These are phyloP conservation scores for Drosophila heteroneura DNA, from an alignment of 2,888 invertebrate genomes.

Conservation along the genomic window DNA sequence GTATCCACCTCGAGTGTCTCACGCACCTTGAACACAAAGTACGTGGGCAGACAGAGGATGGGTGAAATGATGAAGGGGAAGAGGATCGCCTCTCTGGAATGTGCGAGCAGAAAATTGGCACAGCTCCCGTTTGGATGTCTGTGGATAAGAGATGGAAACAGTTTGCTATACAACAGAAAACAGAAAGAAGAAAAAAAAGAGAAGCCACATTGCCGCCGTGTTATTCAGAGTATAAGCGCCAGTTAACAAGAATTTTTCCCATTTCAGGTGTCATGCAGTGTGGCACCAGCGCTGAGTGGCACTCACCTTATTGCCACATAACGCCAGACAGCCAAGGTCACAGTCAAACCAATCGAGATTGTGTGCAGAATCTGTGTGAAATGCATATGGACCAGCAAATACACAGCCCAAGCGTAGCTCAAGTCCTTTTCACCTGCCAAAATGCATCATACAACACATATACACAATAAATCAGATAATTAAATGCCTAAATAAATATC, in stretches of 20 bases:
- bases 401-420: conserved; percentile 93
- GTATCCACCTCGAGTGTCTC: conserved; percentile 81
- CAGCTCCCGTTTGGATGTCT: conserved; percentile 92
- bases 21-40: conserved; percentile 89
- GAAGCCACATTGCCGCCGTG: conserved; percentile 58
- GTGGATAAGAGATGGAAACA: conserved; percentile 83
- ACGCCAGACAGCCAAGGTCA: conserved; percentile 96
- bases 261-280: neutral
- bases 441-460: neutral
- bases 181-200: conserved; percentile 43
- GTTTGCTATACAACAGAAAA: conserved; percentile 63
- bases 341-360: conserved; percentile 96
- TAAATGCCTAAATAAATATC: neutral
- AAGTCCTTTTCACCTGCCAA: conserved; percentile 93
- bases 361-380: conserved; percentile 95
- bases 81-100: conserved; percentile 91
- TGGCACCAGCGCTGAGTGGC: conserved; percentile 4
- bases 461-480: neutral
- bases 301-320: conserved; percentile 93
- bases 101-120: conserved; percentile 90
- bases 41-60: conserved; percentile 93
- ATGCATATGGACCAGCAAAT: conserved; percentile 94
- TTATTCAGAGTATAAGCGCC: conserved; percentile 51
- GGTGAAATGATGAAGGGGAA: conserved; percentile 92
- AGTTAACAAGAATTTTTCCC: conserved; percentile 10